phyloP scores from a whole-genome alignment of 2,113 vertebrate species.

The Amphiprion percula region DNA sequence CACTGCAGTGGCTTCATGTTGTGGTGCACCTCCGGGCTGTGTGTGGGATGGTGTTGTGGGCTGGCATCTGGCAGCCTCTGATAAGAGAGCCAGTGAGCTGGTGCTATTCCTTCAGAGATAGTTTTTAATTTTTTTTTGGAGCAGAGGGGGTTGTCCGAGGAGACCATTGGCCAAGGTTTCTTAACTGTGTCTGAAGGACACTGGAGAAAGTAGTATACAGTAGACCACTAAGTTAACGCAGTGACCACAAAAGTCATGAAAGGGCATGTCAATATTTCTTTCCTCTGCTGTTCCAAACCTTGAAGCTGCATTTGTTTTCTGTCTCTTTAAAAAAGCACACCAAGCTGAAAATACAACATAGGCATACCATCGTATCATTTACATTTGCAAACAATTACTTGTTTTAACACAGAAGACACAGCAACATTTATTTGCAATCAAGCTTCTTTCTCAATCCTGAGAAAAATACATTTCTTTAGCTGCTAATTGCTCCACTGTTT shows the following conservation, averaged over 20 bases:
- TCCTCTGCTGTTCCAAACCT: neutral
- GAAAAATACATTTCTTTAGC: too few relatives aligned
- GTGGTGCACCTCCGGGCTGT: conserved; percentile 79
- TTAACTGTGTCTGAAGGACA: conserved; percentile 52
- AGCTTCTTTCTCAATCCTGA: too few relatives aligned
- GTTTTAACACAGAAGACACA: too few relatives aligned
- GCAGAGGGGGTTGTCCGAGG: neutral
- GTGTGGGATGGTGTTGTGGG: conserved; percentile 80
- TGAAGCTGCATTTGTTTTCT: conserved; percentile 9
- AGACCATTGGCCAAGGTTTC: conserved; percentile 46
- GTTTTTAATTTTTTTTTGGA: conserved; percentile 32
- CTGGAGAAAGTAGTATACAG: conserved; percentile 32
- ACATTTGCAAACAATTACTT: too few relatives aligned
- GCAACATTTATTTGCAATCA: too few relatives aligned
- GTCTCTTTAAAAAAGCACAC: neutral
- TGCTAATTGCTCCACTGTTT: too few relatives aligned
- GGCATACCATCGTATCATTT: too few relatives aligned
- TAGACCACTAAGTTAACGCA: conserved; percentile 17
- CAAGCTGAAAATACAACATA: neutral
- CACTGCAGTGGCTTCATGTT: conserved; percentile 66
- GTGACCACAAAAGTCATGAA: neutral
- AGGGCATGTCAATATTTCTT: neutral
- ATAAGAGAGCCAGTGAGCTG: conserved; percentile 78
- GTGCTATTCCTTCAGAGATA: conserved; percentile 67
- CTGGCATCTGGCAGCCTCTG: conserved; percentile 81